Conservation (phyloP, 1,140 invertebrate genomes). For the Drosophila trapezifrons region DNA sequence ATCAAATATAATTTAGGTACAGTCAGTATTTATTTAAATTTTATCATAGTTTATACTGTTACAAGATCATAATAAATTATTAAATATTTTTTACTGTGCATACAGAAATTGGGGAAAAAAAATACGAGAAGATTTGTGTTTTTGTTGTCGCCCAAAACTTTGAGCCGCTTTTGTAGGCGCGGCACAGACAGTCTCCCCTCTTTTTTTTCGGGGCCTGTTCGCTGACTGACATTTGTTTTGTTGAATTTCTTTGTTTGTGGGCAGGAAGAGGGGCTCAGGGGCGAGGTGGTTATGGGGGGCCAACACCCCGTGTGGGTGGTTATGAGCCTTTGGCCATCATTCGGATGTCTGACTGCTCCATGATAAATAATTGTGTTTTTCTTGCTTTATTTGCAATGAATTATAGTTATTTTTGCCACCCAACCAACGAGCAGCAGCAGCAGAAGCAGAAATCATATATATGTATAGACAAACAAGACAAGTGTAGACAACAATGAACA, state of each 20-base stretch:
- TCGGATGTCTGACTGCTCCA: constrained; percentile 51
- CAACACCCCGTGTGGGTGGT: constrained; percentile 9
- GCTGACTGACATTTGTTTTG: constrained; percentile 76
- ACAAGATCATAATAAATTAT: no score
- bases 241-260: constrained; percentile 50
- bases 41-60: no score
- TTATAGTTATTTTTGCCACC: constrained; percentile 69
- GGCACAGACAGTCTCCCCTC: constrained; percentile 30
- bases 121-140: constrained; percentile 56
- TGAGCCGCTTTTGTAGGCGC: constrained; percentile 67
- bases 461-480: constrained; percentile 50
- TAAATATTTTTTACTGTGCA: not conserved
- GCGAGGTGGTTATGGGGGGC: not conserved
- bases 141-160: constrained; percentile 64
- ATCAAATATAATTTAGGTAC: no score
- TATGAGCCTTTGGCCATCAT: constrained; percentile 37
- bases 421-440: constrained; percentile 11
- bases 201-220: constrained; percentile 18
- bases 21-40: no score
- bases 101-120: constrained; percentile 13
- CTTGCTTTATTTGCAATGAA: constrained; percentile 79
- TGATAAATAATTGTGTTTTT: constrained; percentile 80
- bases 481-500: constrained; percentile 76
- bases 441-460: constrained; percentile 34
- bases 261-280: not conserved